These are phyloP conservation scores for Dexiosoma caninum DNA, from an alignment of 2,888 invertebrate species.

Conservation along the genomic window DNA sequence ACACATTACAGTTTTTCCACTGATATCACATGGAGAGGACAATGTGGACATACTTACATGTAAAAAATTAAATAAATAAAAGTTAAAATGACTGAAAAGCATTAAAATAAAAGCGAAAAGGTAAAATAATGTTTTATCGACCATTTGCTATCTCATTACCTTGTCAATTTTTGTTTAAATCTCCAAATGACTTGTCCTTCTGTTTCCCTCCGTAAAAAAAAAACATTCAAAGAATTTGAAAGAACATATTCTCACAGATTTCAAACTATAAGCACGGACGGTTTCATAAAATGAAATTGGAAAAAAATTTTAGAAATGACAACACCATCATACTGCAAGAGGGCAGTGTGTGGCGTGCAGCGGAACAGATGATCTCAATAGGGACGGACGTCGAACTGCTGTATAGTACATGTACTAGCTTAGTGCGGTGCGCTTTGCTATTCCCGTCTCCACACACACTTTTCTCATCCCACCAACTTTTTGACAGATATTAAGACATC, in stretches of 20 bases:
- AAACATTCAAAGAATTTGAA: background rate
- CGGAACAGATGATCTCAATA: no score
- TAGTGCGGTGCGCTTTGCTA: no score
- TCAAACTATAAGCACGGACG: no score
- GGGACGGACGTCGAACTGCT: no score
- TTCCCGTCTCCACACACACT: no score
- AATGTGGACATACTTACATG: background rate
- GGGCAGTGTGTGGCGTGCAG: no score
- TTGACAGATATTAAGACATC: no score
- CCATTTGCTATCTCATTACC: constrained; percentile 73
- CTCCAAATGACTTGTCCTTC: constrained; percentile 17
- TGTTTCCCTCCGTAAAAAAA: background rate
- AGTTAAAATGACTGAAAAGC: constrained; percentile 21
- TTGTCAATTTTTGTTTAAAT: constrained; percentile 61
- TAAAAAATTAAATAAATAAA: background rate
- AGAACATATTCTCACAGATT: background rate
- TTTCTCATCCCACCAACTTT: no score
- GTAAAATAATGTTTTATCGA: constrained; percentile 69
- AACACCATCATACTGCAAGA: no score
- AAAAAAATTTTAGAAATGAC: no score
- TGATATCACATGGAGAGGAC: constrained; percentile 18
- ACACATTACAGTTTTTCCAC: constrained; percentile 48
- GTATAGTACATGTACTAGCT: no score
- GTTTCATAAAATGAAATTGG: no score
- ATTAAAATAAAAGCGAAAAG: constrained; percentile 29